Percentiles rank a stretch among this genome's conserved stretches.
These are phyloP conservation scores for Hephaestus fuliginosus DNA, from an alignment of 2,797 vertebrate genomes.

Conservation along the genomic window DNA sequence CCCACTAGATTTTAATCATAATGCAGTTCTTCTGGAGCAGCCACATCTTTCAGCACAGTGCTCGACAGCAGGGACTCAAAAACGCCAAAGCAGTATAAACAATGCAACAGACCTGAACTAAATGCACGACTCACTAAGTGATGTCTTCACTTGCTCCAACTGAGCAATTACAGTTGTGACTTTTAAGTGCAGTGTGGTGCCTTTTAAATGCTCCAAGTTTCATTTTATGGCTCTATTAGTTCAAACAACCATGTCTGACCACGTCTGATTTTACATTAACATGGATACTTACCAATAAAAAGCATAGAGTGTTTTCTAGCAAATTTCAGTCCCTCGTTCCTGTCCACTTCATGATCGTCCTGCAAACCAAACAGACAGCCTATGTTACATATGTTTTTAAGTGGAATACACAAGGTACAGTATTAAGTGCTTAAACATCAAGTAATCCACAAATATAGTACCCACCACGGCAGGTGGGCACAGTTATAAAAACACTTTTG, in stretches of 20 bases:
- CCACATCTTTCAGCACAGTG: conserved; percentile 45
- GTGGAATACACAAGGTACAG: conserved; percentile 7
- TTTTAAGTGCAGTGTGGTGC: conserved; percentile 25
- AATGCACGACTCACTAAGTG: conserved; percentile 41
- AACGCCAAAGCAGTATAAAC: conserved; percentile 47
- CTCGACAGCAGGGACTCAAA: conserved; percentile 43
- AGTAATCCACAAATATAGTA: neutral
- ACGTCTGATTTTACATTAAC: conserved; percentile 17
- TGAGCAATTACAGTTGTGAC: conserved; percentile 41
- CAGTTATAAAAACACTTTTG: neutral
- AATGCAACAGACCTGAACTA: conserved; percentile 50
- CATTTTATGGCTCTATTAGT: conserved; percentile 50
- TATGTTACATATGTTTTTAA: neutral
- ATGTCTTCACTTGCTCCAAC: conserved; percentile 53
- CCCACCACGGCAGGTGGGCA: neutral
- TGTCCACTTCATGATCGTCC: conserved; percentile 96
- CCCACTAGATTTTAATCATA: conserved; percentile 71
- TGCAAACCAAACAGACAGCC: conserved; percentile 76
- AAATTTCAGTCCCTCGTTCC: conserved; percentile 97
- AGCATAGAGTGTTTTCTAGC: conserved; percentile 99
- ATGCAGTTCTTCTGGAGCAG: conserved; percentile 59
- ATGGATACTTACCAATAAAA: conserved; percentile 92
- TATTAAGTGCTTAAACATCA: neutral
- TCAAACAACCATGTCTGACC: conserved; percentile 41
- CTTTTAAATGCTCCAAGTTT: conserved; percentile 42